Evolutionary conservation across 2,888 invertebrate species (phyloP), one percentile per base, ranked within the genome.

Genomic region (Tholera decimalis): DNA sequence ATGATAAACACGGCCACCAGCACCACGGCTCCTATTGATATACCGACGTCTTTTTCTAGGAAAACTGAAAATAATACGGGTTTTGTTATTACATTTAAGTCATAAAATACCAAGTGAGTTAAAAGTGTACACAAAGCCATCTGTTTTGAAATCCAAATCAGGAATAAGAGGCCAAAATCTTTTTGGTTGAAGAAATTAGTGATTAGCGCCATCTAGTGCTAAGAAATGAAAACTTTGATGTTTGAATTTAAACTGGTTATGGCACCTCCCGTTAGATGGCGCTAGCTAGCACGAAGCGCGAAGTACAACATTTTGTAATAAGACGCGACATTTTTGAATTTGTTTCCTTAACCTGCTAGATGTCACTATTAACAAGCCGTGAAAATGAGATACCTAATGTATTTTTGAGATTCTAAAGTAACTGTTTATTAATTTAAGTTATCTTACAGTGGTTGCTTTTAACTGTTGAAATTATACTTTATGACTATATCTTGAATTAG

Each of bases 21-120:
- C 1, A 94, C 87, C 5, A 92, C 87, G 0, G 91, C 94, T 0
- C 95, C 94, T n/a, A 94, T 49, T 0, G 94, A 89, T 77, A 95
- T 94, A 6, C 94, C 94, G 63, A 94, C 92, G 75, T 94, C 93
- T 76, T 88, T 91, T 41, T 93, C 93, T 28, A 93, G 68, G 57
- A 95, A 79, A 69, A 91, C 94, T 94, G 90, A 0, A 85, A 90
- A 24, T 50, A 26, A 47, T 47, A n/a, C n/a, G 1, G n/a, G 1
- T n/a, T 26, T 22, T 1, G 7, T 20, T 15, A 18, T 5, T 30
- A 9, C n/a, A 18, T 3, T 22, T 39, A 8, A 39, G 7, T 39
- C 8, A 9, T 28, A 28, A 28, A 28, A 3, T 7, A 28, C 28
- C 7, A 3, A 5, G 28, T 7, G n/a, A n/a, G n/a, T n/a, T n/a